Conservation (phyloP, 2,797 vertebrate species). For the Trichosurus vulpecula region DNA sequence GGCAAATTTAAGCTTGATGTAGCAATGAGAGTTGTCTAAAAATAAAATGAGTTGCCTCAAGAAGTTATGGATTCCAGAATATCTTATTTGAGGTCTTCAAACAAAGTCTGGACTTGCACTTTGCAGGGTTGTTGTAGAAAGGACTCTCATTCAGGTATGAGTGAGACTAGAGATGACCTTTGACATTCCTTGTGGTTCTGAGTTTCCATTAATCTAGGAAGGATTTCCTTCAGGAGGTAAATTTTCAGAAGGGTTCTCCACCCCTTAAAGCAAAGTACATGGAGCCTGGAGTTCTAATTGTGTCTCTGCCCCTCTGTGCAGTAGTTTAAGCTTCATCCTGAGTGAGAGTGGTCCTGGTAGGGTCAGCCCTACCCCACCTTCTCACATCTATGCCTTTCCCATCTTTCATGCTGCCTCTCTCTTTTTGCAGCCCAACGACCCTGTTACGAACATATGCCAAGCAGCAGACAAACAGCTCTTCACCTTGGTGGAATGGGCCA, state of each 20-base stretch:
- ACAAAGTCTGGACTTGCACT: neutral
- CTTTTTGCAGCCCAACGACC: slow-evolving; percentile 92
- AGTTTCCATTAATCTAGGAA: neutral
- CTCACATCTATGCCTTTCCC: neutral
- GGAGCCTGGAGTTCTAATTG: neutral
- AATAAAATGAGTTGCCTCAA: neutral
- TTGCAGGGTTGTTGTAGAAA: neutral
- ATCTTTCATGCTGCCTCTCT: neutral
- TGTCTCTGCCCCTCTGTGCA: neutral
- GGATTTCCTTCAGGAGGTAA: neutral
- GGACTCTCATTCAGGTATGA: neutral
- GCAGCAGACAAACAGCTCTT: slow-evolving; percentile 99
- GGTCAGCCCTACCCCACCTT: neutral
- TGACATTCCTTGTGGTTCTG: neutral
- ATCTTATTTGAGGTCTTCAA: neutral
- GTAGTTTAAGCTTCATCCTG: neutral
- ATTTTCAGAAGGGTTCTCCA: neutral
- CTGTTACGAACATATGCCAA: slow-evolving; percentile 98
- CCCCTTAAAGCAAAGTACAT: neutral
- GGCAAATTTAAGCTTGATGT: neutral
- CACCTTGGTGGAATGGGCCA: slow-evolving; percentile 99
- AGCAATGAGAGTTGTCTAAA: neutral
- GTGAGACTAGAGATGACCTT: neutral
- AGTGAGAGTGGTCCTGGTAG: neutral
- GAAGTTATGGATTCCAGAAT: neutral